These are phyloP conservation scores for Callionymus lyra DNA, from an alignment of 2,113 vertebrate species.

Conservation along the genomic window DNA sequence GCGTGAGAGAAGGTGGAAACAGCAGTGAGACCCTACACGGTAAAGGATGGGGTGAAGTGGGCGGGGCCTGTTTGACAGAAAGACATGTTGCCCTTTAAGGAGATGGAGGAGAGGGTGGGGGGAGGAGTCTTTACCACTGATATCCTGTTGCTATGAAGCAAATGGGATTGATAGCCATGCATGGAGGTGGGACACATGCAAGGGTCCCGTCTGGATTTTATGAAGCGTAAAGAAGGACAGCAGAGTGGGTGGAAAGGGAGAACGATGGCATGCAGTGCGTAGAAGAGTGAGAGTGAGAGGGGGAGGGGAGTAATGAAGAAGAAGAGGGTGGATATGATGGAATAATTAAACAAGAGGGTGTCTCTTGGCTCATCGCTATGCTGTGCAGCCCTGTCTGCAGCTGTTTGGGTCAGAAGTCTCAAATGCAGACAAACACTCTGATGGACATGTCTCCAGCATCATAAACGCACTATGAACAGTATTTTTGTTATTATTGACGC, in stretches of 20 bases:
- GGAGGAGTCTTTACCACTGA: constrained; percentile 30
- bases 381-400: constrained; percentile 31
- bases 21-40: constrained; percentile 43
- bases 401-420: constrained; percentile 16
- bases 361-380: constrained; percentile 55
- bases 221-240: constrained; percentile 54
- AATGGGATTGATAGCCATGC: constrained; percentile 47
- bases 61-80: constrained; percentile 43
- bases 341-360: constrained; percentile 62
- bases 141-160: constrained; percentile 49
- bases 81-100: constrained; percentile 57
- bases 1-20: constrained; percentile 13
- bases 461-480: no score
- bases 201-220: constrained; percentile 65
- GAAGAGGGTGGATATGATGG: constrained; percentile 38
- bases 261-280: constrained; percentile 29
- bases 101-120: constrained; percentile 27
- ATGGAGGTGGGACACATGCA: constrained; percentile 43
- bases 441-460: no score
- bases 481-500: constrained; percentile 46
- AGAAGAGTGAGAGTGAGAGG: constrained; percentile 21
- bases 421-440: constrained; percentile 10
- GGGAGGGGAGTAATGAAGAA: constrained; percentile 21
- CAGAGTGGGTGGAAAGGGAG: constrained; percentile 48
- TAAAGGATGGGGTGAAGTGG: constrained; percentile 19